Evolutionary conservation across 2,888 invertebrate species (phyloP), one percentile per base, ranked within the genome.

Genomic region (Cetonia aurata): DNA sequence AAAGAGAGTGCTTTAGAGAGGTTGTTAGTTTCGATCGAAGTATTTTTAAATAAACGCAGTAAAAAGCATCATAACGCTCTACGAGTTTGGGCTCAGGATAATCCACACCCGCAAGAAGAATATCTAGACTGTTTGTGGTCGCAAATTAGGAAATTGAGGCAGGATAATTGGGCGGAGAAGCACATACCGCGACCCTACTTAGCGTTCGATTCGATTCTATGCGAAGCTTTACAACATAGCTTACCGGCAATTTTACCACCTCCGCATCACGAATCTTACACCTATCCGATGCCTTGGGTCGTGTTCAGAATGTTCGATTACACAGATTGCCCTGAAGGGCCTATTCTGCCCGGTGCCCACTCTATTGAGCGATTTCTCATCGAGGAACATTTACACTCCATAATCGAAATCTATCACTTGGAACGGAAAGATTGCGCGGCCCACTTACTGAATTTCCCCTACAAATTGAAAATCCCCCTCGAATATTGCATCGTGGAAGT

Each of bases 401-500:
- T 99, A 44, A 90, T 99, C 74, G 93, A 96, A 82, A 92, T 94
- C 74, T 91, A 95, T 84, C 92, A 92, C 79, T 84, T 91, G 37
- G 98, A 99, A 82, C 88, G 99, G 65, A 98, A 98, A 84, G 96
- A 96, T 82, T 99, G 99, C 86, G 97, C 98, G 0, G 94, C 94
- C 0, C 93, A 96, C 79, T 86, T 99, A 19, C 86, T 99, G 37
- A 94, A 94, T 80, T 98, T 98, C 80, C 96, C 96, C 0, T 95
- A 96, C 80, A 96, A 96, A 85, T 89, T 92, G 13, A 97, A 97
- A 85, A 95, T 99, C 73, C 99, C 99, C 0, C 84, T 99, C 68
- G 98, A 99, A 83, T 99, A 99, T 84, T 97, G 99, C 84, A 96
- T 99, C 74, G 96, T 99, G 0, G 99, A 99, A 88, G 95, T 97